Conservation (phyloP, 2,888 invertebrate genomes). For the Brassicogethes aeneus region DNA sequence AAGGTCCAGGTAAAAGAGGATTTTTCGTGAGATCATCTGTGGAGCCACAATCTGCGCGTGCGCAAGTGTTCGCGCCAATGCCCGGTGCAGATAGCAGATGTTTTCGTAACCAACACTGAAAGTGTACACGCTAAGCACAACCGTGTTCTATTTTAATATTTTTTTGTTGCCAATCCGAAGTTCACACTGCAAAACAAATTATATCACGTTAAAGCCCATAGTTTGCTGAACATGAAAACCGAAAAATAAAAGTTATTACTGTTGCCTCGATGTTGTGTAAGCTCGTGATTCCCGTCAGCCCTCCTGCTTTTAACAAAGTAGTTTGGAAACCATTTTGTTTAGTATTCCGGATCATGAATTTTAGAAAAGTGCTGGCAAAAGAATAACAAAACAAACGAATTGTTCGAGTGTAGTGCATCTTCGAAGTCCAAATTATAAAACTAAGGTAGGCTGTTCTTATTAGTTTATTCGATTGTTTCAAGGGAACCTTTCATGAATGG, state of each 20-base stretch:
- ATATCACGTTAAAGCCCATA: conserved; percentile 16
- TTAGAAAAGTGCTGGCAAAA: conserved; percentile 19
- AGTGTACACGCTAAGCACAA: conserved; percentile 31
- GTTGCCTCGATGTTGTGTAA: conserved; percentile 25
- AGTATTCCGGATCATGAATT: conserved; percentile 34
- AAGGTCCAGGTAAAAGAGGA: conserved; percentile 5
- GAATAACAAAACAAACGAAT: conserved; percentile 13
- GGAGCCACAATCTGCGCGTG: conserved; percentile 23
- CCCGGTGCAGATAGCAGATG: conserved; percentile 44
- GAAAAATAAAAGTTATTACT: conserved; percentile 18
- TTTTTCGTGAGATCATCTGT: conserved; percentile 8
- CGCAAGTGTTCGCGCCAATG: conserved; percentile 41
- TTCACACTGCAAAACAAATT: conserved; percentile 13
- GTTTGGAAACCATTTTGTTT: conserved; percentile 42
- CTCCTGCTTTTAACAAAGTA: conserved; percentile 34
- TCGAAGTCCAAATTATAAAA: conserved; percentile 13
- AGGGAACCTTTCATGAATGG: conserved; percentile 8
- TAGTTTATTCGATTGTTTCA: conserved; percentile 13
- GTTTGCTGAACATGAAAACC: conserved; percentile 20
- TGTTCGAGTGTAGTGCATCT: conserved; percentile 19
- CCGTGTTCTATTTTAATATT: conserved; percentile 22
- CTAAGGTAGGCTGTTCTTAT: conserved; percentile 20
- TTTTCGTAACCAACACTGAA: conserved; percentile 38
- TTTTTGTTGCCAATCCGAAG: conserved; percentile 23
- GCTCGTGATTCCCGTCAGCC: conserved; percentile 26